Base-by-base conservation (phyloP, 2,797 vertebrate genomes). In the Naso thynnoides region DNA sequence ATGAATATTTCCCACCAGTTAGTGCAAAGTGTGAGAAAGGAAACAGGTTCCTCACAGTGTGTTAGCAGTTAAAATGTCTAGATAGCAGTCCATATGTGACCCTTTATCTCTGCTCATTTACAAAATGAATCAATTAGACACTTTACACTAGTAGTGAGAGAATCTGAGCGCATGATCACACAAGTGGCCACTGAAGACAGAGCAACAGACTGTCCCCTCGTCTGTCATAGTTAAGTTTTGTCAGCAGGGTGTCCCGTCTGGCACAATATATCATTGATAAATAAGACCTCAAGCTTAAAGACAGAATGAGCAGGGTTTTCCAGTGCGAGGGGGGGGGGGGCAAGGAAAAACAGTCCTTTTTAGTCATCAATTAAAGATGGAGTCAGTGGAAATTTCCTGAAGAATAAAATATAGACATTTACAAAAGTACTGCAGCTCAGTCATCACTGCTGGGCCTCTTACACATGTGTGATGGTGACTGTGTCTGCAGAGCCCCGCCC, bases 181-280 rank as follows among this genome's bases (percentile, higher is more conserved):
- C 3, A 66, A 78, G 19, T 60, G 47, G 29, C 10, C 5, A 62
- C 23, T 50, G 13, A 42, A 55, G 26, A n/a, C 15, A 26, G 60
- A 68, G 38, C 42, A 74, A 48, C 42, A 24, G 39, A 31, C 13
- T 21, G 47, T 36, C 36, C 39, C 19, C 53, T 61, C 24, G 3
- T 8, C n/a, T 73, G 55, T 58, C 54, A 50, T n/a, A 31, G n/a
- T 72, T 39, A 29, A 13, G 0, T 70, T 74, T 38, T 65, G 42
- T 56, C 48, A 56, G 21, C 39, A 48, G 24, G 56, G 56, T 54
- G 15, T 23, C 39, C n/a, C 23, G 27, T 69, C n/a, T 59, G 39
- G n/a, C 21, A 44, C 54, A 45, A n/a, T 21, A 18, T 24, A n/a
- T 29, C 8, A 42, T 41, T 49, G 21, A n/a, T 33, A 54, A 47